A percentile compares a stretch with the other conserved stretches of the same genome.
Conservation (phyloP, 1,140 invertebrate species). For the Brachionus calyciflorus region DNA sequence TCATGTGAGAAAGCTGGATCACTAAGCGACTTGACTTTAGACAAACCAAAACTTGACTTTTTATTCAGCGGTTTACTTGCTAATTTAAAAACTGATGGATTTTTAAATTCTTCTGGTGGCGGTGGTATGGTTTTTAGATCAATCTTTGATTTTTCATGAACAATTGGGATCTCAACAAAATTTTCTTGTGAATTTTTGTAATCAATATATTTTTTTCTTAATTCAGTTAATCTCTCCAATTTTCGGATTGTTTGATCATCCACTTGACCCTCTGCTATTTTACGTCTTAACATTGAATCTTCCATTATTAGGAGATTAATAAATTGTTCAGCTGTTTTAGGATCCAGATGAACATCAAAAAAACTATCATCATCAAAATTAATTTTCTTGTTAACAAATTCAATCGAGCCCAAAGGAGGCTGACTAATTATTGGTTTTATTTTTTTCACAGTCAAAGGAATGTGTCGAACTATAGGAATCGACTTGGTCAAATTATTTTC, state of each 20-base stretch:
- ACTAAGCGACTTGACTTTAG: background rate
- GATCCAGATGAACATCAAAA: conserved; percentile 8
- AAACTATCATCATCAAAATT: background rate
- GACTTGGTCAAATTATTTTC: background rate
- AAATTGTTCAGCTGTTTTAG: conserved; percentile 32
- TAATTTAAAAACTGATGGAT: background rate
- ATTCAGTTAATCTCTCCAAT: conserved; percentile 19
- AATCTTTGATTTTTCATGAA: background rate
- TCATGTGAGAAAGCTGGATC: conserved; percentile 12
- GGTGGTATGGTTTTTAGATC: background rate
- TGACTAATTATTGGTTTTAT: too few species aligned
- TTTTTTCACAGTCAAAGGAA: too few species aligned
- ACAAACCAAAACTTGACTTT: background rate
- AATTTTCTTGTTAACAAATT: too few species aligned
- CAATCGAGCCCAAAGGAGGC: too few species aligned
- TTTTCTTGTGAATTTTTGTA: background rate
- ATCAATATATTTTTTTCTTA: conserved; percentile 1
- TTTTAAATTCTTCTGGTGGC: background rate
- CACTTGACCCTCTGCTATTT: conserved; percentile 2
- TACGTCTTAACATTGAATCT: conserved; percentile 13
- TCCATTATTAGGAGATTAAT: conserved; percentile 28
- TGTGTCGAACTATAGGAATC: too few species aligned
- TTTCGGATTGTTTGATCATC: conserved; percentile 6
- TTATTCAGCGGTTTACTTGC: background rate
- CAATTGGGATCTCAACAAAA: conserved; percentile 1